Conservation (phyloP, 2,888 invertebrate species). For the Xestia c-nigrum region DNA sequence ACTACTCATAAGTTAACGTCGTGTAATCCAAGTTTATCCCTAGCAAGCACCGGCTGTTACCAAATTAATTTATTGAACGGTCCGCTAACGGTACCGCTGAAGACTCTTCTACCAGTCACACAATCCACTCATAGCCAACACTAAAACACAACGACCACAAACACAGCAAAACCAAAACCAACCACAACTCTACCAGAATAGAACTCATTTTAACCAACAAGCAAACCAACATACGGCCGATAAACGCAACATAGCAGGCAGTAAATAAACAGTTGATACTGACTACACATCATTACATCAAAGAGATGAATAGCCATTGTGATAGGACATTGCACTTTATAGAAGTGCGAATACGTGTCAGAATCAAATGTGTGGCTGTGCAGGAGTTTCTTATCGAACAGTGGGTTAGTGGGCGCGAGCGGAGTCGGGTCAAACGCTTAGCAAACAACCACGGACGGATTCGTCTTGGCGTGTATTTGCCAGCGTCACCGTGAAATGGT, state of each 20-base stretch:
- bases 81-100: conserved; percentile 85
- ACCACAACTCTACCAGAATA: conserved; percentile 64
- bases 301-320: conserved; percentile 83
- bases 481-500: conserved; percentile 81
- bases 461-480: conserved; percentile 83
- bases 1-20: conserved; percentile 56
- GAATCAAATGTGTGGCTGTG: conserved; percentile 70
- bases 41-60: conserved; percentile 71
- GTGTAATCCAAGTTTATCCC: conserved; percentile 67
- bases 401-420: conserved; percentile 88
- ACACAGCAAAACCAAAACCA: conserved; percentile 58
- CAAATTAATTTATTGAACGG: conserved; percentile 88
- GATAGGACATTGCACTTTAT: conserved; percentile 82
- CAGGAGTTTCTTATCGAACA: conserved; percentile 80
- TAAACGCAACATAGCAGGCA: conserved; percentile 72
- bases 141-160: conserved; percentile 64
- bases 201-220: conserved; percentile 66
- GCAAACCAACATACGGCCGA: conserved; percentile 71
- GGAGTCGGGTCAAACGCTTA: conserved; percentile 87
- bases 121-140: conserved; percentile 70
- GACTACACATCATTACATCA: conserved; percentile 88
- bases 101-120: conserved; percentile 86
- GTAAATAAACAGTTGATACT: conserved; percentile 90
- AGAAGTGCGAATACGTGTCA: conserved; percentile 74
- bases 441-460: conserved; percentile 83